Evolutionary conservation across 2,888 invertebrate genomes (phyloP), one percentile per base, ranked within the genome.

Genomic region (Tenthredo amoena): DNA sequence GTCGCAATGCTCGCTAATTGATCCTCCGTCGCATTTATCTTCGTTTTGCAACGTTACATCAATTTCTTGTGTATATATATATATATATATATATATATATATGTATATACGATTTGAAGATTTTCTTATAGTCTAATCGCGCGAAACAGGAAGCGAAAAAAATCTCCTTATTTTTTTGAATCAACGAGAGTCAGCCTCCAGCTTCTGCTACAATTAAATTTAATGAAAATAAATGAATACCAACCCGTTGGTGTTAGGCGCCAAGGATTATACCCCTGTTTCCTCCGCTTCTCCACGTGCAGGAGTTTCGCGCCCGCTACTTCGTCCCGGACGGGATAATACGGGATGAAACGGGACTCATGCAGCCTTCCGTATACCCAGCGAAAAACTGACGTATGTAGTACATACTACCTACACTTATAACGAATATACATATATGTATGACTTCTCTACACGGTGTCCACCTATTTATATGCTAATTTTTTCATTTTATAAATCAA

Each of bases 171-270:
- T 26, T 62, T 62, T 62, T 62, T 62, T 26, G 26, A 72, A n/a
- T n/a, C 71, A 37, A 37, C n/a, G n/a, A 15, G 15, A 18, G 18
- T 72, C 5, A 21, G 40, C 31, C 18, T 12, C 10, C 68, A 26
- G 68, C 34, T 68, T 31, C 26, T 62, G n/a, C 12, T 62, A 81
- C 58, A 81, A 81, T 81, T 81, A 81, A 81, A 62, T 81, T 62
- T 81, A 81, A 81, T 62, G 58, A 81, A 58, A 81, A 81, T 62
- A 62, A 81, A 81, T 81, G 81, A 81, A 40, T 62, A 81, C 55
- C 31, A 77, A 55, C 77, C 58, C 81, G 58, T 50, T 81, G 81
- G 79, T 50, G 79, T 62, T 81, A 62, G 81, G 81, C 81, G 81
- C 58, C 81, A 62, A 62, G 81, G 81, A 58, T 81, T 62, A 81